Base-by-base conservation (phyloP, 1,140 invertebrate species). In the Probaryconus sp. region DNA sequence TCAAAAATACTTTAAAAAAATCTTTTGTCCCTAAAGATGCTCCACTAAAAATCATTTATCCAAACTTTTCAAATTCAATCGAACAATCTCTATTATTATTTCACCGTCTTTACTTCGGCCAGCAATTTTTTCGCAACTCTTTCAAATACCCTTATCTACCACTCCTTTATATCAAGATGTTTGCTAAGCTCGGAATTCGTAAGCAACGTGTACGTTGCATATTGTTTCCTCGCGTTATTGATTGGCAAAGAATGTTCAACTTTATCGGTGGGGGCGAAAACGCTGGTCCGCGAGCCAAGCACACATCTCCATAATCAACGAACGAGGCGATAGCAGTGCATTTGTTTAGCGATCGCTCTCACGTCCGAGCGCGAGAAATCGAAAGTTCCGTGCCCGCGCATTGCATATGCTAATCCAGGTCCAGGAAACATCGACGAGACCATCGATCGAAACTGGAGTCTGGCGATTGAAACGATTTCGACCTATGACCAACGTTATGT, bases 391-490 rank as follows among this genome's bases (percentile, higher is more conserved):
- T 24, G 33, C 55, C 26, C 33, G 58, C 50, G 26, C 18, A 35
- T 30, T 42, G 67, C 56, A 63, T 63, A 71, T 63, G 67, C 67
- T 71, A 71, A 71, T 71, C 33, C n/a, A n/a, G n/a, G 31, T 16
- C n/a, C 48, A 20, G 67, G 56, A 60, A 69, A 51, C 38, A 37
- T 50, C 33, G 26, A 13, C 50, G 21, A 3, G 6, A 9, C 9
- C 63, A 18, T 14, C 31, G 43, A 51, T 50, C 16, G 26, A 51
- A 70, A 33, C 48, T 55, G 16, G 31, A 47, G 31, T 43, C 47
- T 26, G 18, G n/a, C 43, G 33, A 51, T 61, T 30, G 47, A 55
- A 70, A 71, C 58, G 26, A 50, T 64, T n/a, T 48, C 43, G 61
- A 51, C 51, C 43, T 47, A 33, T 35, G 50, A 24, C 18, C 17